Evolutionary conservation across 2,113 vertebrate genomes (phyloP), one percentile per base, ranked within the genome.

Genomic region (Toxostoma redivivum): DNA sequence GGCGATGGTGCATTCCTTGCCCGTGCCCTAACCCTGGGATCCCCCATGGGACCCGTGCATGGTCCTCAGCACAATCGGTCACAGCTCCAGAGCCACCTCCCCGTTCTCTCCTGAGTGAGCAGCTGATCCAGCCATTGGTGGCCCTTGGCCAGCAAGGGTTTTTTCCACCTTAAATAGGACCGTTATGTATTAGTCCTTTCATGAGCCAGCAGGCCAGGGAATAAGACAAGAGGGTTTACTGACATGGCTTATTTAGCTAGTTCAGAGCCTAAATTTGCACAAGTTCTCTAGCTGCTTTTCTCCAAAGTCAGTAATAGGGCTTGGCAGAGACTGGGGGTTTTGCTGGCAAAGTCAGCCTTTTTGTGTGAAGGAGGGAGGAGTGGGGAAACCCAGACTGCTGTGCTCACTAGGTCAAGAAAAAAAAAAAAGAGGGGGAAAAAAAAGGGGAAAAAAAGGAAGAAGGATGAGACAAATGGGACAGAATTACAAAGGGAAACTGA

Each of bases 341-440:
- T 96, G 94, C 81, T 96, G 95, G 96, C 97, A 96, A 93, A 96
- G 79, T 72, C 85, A 88, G 66, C 88, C 94, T 95, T 95, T 95
- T 94, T 96, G 92, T 93, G 87, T 74, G 81, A 84, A 93, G 93
- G 81, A 95, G 93, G 93, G 90, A 92, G 82, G 92, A 77, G 72
- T 28, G 47, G 90, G 92, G 78, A 86, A 92, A 86, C 38, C 44
- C 66, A 92, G 87, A 69, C 92, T 96, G 88, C 90, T 91, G 74
- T 66, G 91, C 85, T 95, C 91, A 86, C 61, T 91, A 85, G 92
- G 94, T 96, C 84, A 96, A 90, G 80, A 45, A 48, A 88, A 93
- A 12, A 21, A 85, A 50, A 48, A 3, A 11, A 44, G 48, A 15
- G 15, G 8, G 48, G 9, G 14, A 50, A 50, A 50, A 47, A 22